Conservation (phyloP, 2,888 invertebrate genomes). For the Dendrolimus houi region DNA sequence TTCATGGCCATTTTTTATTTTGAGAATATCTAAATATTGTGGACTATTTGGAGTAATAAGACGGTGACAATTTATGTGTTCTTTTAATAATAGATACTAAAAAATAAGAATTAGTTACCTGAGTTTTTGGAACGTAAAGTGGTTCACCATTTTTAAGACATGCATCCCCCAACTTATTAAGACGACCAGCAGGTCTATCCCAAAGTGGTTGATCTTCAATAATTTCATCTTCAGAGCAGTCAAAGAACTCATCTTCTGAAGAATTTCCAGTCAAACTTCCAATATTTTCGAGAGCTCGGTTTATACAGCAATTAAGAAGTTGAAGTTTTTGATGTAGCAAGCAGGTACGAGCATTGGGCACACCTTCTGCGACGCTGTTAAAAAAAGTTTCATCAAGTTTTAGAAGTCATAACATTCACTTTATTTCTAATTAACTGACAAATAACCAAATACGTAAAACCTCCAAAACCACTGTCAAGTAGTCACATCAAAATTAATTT, state of each 20-base stretch:
- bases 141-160: constrained; percentile 57
- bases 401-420: neutral
- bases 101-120: constrained; percentile 28
- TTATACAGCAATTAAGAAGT: constrained; percentile 87
- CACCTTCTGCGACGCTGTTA: constrained; percentile 85
- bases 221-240: constrained; percentile 79
- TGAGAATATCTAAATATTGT: too few relatives aligned
- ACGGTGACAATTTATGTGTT: too few relatives aligned
- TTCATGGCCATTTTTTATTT: too few relatives aligned
- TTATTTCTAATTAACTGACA: neutral
- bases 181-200: constrained; percentile 56
- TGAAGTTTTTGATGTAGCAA: constrained; percentile 96
- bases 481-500: constrained; percentile 30
- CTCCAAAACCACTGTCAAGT: constrained; percentile 4
- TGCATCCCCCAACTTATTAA: constrained; percentile 48
- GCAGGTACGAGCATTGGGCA: constrained; percentile 92
- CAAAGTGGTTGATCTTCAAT: constrained; percentile 63
- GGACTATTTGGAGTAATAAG: too few relatives aligned
- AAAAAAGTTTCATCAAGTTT: constrained; percentile 4
- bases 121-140: constrained; percentile 59
- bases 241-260: constrained; percentile 86
- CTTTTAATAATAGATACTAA: neutral
- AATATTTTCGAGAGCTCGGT: constrained; percentile 70
- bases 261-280: constrained; percentile 42
- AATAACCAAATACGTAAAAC: neutral